Evolutionary conservation across 2,888 invertebrate species (phyloP).

Genomic region (Lasius platythorax): DNA sequence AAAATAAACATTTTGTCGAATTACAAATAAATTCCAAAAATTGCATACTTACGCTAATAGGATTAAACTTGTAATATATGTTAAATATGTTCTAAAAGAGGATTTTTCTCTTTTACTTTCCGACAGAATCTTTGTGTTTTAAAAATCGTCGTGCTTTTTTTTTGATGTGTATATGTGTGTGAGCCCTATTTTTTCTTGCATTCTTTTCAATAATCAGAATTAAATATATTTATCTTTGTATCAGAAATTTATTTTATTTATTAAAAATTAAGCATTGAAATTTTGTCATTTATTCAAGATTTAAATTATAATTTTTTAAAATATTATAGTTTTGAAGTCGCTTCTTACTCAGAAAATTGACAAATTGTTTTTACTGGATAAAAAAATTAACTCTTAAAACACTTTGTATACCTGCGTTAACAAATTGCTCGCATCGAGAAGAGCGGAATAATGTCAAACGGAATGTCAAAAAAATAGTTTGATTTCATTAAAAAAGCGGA

Average conservation of each 20-base stretch:
- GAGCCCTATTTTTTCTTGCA: background rate
- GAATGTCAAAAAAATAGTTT: constrained; percentile 48
- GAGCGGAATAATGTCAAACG: constrained; percentile 38
- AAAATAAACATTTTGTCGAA: constrained; percentile 3
- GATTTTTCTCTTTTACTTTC: background rate
- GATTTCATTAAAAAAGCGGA: constrained; percentile 44
- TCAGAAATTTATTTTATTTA: background rate
- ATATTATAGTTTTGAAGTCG: background rate
- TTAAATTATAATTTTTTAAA: background rate
- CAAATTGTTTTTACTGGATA: background rate
- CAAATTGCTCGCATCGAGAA: constrained; percentile 37
- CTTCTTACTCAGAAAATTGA: background rate
- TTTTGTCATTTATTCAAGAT: too few species aligned
- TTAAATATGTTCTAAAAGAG: background rate
- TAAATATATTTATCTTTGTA: background rate
- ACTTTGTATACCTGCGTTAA: background rate
- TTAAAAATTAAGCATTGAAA: background rate
- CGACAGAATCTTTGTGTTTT: background rate
- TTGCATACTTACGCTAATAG: constrained; percentile 3
- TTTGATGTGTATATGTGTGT: too few species aligned
- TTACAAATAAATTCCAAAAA: background rate
- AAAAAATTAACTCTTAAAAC: constrained; percentile 5
- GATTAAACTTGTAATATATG: background rate
- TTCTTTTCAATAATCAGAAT: background rate
- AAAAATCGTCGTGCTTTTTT: background rate